phyloP scores from a whole-genome alignment of 2,797 vertebrate species.

The Molossus molossus region DNA sequence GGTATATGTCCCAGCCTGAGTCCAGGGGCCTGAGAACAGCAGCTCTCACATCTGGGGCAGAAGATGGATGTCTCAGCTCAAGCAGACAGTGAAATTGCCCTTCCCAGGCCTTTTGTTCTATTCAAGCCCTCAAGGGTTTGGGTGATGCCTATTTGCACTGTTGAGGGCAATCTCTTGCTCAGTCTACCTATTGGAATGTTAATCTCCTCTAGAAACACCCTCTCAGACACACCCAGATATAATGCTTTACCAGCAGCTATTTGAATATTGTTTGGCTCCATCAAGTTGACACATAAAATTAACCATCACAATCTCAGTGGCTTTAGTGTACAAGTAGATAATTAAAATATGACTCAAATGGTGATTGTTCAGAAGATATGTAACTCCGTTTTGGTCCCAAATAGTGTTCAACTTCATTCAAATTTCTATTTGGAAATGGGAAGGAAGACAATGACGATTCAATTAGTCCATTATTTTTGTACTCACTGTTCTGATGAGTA shows the following conservation, averaged over 20 bases:
- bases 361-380: constrained; percentile 16
- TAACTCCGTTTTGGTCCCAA: background rate
- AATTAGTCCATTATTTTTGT: constrained; percentile 1
- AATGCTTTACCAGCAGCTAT: background rate
- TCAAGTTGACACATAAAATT: background rate
- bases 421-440: background rate
- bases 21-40: background rate
- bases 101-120: background rate
- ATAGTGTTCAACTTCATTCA: background rate
- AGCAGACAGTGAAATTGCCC: background rate
- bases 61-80: background rate
- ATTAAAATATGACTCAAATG: constrained; percentile 40
- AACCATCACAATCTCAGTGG: background rate
- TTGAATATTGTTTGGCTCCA: background rate
- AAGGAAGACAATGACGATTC: background rate
- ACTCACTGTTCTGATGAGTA: constrained; percentile 10
- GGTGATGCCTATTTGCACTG: background rate
- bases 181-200: background rate
- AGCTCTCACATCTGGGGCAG: background rate
- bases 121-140: background rate
- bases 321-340: background rate
- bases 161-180: background rate
- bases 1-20: background rate
- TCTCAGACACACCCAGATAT: background rate
- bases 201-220: background rate